Evolutionary conservation across 2,797 vertebrate species (phyloP).

Genomic region (Enteromius viviparus): DNA sequence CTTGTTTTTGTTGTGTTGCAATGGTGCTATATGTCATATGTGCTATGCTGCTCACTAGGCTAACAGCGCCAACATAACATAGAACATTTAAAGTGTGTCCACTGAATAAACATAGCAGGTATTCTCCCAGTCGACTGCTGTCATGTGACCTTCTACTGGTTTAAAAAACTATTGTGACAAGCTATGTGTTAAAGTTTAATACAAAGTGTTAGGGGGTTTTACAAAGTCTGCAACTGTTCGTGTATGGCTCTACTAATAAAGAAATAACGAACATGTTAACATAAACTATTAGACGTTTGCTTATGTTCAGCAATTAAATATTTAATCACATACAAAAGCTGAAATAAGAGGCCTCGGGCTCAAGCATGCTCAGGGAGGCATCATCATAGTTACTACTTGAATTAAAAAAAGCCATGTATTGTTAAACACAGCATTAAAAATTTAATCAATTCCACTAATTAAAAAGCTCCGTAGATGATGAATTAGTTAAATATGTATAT

Average conservation of each 20-base stretch:
- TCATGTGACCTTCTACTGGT: background rate
- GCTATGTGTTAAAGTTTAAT: background rate
- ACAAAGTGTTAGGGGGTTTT: background rate
- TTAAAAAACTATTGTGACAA: background rate
- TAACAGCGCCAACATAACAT: background rate
- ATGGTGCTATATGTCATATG: background rate
- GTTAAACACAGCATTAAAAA: conserved; percentile 81
- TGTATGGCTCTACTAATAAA: conserved; percentile 2
- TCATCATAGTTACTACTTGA: conserved; percentile 75
- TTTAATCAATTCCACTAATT: conserved; percentile 82
- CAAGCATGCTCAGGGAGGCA: conserved; percentile 62
- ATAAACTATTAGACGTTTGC: background rate
- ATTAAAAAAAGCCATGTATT: conserved; percentile 82
- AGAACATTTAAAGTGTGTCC: background rate
- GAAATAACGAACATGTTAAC: conserved; percentile 3
- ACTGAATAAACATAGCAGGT: background rate
- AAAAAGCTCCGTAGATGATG: conserved; percentile 77
- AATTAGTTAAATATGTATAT: conserved; percentile 83
- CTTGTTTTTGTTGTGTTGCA: too few relatives aligned
- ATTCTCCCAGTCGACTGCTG: background rate
- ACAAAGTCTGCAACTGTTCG: background rate
- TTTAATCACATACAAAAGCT: conserved; percentile 43
- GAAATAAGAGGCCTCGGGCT: conserved; percentile 58
- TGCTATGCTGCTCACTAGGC: background rate
- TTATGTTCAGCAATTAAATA: conserved; percentile 25